Evolutionary conservation across 2,888 invertebrate species (phyloP), one percentile per base, ranked within the genome.

Genomic region (Chelonus formosanus): DNA sequence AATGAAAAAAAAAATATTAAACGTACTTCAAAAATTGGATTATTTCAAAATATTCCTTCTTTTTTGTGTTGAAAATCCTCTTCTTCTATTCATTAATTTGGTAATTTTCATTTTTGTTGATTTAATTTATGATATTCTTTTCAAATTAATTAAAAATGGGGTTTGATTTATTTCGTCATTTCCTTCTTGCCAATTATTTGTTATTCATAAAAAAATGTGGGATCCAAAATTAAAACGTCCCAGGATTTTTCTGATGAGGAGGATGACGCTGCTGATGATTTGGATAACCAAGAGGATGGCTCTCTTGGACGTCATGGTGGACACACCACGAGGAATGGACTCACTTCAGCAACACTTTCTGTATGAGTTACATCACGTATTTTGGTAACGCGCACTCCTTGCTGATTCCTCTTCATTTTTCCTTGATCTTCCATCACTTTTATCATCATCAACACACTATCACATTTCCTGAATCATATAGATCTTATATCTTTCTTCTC

Each of bases 191-290:
- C 20, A 20, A 20, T 20, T 20, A 20, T 20, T 20, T 20, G 20
- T 20, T 20, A 20, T 20, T 20, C 20, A 2, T 5, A 40, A 40
- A 4, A 40, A 40, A 40, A 40, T 3, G 40, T 40, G 40, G 40
- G 6, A 40, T 40, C 40, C 47, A 40, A 53, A 61, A 10, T 32
- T 5, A 1, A 6, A 5, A 40, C 4, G 6, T 40, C 40, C 63
- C 76, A 83, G 83, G 82, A 84, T 54, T 83, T 81, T 69, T 83
- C 82, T 70, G 78, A 76, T 60, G 81, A 83, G 70, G 83, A 84
- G 75, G 84, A 82, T 73, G 83, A 82, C 70, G 80, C 78, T 68
- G 76, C 80, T 61, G 83, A 83, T 73, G 84, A 84, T 73, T 76
- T 81, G 74, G 83, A 83, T 70, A 20, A 20, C 20, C 81, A 81